Evolutionary conservation across 1,140 invertebrate genomes (phyloP).

Genomic region (Arctopsyche grandis): DNA sequence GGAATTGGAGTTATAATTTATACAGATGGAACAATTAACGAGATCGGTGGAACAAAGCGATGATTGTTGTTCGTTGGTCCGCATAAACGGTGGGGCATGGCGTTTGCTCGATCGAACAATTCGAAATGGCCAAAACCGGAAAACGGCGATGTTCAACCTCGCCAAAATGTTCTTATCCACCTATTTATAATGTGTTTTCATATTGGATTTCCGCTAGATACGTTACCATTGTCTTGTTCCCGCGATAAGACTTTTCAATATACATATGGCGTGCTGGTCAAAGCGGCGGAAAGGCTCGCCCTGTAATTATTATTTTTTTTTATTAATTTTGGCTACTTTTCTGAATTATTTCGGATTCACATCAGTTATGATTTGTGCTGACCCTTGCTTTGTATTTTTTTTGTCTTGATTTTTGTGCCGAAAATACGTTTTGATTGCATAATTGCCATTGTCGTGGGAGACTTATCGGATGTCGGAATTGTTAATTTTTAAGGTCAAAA

Average conservation of each 20-base stretch:
- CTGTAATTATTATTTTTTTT: slow-evolving; percentile 19
- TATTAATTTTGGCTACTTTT: neutral
- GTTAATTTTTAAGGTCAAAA: no score
- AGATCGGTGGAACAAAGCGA: neutral
- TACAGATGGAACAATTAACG: no score
- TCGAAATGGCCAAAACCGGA: slow-evolving; percentile 1
- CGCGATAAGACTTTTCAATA: slow-evolving; percentile 19
- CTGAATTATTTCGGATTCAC: neutral
- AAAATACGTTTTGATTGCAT: slow-evolving; percentile 27
- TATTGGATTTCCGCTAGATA: neutral
- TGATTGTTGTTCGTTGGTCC: neutral
- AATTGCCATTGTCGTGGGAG: slow-evolving; percentile 27
- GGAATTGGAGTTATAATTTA: no score
- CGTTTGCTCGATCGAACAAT: neutral
- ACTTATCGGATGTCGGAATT: no score
- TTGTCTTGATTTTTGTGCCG: neutral
- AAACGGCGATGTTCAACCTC: neutral
- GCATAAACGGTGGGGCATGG: no score
- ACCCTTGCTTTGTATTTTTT: slow-evolving; percentile 9
- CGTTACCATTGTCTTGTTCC: neutral
- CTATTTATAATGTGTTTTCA: no score
- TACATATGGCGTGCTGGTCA: neutral
- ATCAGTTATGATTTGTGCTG: neutral
- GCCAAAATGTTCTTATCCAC: neutral
- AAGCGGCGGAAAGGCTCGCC: neutral